These are phyloP conservation scores for Aurelia aurita DNA, from an alignment of 30 jellyfish, hydroid and myxozoan genomes.

Conservation along the genomic window DNA sequence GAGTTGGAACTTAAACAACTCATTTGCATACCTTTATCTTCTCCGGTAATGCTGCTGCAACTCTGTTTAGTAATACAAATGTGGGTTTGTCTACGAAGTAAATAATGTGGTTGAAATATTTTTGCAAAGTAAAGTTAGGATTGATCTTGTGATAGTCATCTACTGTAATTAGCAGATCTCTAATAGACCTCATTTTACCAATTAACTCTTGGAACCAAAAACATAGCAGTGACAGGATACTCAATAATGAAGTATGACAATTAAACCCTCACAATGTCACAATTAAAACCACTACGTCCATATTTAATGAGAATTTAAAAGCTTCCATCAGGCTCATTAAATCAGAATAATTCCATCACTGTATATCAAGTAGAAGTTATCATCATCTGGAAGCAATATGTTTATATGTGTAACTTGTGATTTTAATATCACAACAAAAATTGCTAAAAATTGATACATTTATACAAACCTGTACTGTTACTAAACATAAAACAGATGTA, in stretches of 20 bases:
- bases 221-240: too few relatives aligned
- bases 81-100: constrained; percentile 82
- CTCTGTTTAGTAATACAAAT: constrained; percentile 70
- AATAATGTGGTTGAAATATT: background rate
- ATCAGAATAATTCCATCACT: constrained; percentile 52
- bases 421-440: too few relatives aligned
- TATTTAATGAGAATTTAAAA: background rate
- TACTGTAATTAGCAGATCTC: too few relatives aligned
- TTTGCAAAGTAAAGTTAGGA: background rate
- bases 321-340: constrained; percentile 79
- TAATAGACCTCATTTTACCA: background rate
- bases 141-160: too few relatives aligned
- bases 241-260: too few relatives aligned
- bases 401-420: too few relatives aligned
- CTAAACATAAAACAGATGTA: too few relatives aligned
- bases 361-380: constrained; percentile 33
- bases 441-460: too few relatives aligned
- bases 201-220: background rate
- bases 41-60: constrained; percentile 80
- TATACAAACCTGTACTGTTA: too few relatives aligned
- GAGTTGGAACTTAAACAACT: too few relatives aligned
- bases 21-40: constrained; percentile 69
- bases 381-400: constrained; percentile 61
- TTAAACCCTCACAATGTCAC: too few relatives aligned
- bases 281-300: too few relatives aligned